phyloP scores from a whole-genome alignment of 1,140 invertebrate species.

The Adelges cooleyi region DNA sequence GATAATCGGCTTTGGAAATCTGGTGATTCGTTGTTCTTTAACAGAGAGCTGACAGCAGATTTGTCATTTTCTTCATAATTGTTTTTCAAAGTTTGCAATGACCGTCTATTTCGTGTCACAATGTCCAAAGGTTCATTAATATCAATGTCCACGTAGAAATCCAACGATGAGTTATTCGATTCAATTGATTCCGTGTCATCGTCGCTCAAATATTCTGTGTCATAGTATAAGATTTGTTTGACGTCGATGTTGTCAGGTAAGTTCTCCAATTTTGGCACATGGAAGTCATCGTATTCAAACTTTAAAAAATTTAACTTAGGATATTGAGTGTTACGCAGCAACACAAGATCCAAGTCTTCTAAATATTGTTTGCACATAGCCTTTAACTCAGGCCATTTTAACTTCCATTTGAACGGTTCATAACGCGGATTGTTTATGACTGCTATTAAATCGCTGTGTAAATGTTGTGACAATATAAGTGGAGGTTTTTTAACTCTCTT shows the following conservation, averaged over 20 bases:
- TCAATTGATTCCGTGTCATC: too few species aligned
- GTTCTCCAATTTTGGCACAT: too few species aligned
- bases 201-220: too few species aligned
- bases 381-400: conserved; percentile 47
- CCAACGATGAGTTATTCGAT: too few species aligned
- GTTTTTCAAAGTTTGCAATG: conserved; percentile 11
- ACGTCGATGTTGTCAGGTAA: too few species aligned
- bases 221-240: too few species aligned
- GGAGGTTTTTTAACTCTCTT: too few species aligned
- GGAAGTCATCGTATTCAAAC: too few species aligned
- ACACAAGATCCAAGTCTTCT: conserved; percentile 46
- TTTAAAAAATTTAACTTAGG: conserved; percentile 42
- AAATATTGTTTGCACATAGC: conserved; percentile 48
- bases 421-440: conserved; percentile 49
- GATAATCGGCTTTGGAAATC: neutral
- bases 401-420: conserved; percentile 49
- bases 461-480: conserved; percentile 40
- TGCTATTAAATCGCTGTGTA: conserved; percentile 50
- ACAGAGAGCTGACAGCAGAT: neutral
- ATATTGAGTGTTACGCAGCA: conserved; percentile 45
- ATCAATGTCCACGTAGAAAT: conserved; percentile 41
- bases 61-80: neutral
- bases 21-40: neutral
- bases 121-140: conserved; percentile 49
- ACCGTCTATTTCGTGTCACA: neutral